phyloP scores from a whole-genome alignment of 2,797 vertebrate genomes.

The Scolopax bukidnonensis region DNA sequence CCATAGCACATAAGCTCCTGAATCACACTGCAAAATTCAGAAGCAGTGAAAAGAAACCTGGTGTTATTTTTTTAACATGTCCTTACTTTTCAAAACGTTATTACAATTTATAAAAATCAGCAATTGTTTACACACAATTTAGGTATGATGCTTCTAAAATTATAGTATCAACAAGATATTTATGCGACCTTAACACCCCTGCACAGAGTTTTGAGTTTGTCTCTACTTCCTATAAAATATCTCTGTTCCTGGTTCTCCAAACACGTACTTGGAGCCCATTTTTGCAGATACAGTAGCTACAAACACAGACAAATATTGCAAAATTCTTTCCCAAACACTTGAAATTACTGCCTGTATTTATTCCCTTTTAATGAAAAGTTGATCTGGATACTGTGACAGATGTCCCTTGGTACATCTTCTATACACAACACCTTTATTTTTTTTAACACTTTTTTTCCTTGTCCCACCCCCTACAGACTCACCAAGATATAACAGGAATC shows the following conservation, averaged over 20 bases:
- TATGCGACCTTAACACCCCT: background rate
- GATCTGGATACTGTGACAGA: background rate
- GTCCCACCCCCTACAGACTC: background rate
- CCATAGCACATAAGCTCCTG: background rate
- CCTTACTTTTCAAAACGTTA: background rate
- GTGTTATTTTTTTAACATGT: background rate
- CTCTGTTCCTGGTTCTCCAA: background rate
- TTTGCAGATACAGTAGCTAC: background rate
- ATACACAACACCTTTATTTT: background rate
- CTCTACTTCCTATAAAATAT: background rate
- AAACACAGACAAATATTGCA: background rate
- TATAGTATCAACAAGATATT: background rate
- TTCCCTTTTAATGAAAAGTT: background rate
- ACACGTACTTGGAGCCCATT: background rate
- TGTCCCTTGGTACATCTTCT: background rate
- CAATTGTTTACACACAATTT: background rate
- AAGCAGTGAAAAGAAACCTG: background rate
- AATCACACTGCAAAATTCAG: background rate
- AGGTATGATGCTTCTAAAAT: slow-evolving; percentile 5
- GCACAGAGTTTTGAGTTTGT: background rate
- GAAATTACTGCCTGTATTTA: background rate
- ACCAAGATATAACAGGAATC: background rate
- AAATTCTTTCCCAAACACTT: background rate
- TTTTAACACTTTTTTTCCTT: background rate
- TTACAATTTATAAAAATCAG: background rate